Evolutionary conservation across 2,888 invertebrate genomes (phyloP).

Genomic region (Orthonychiurus folsomi): DNA sequence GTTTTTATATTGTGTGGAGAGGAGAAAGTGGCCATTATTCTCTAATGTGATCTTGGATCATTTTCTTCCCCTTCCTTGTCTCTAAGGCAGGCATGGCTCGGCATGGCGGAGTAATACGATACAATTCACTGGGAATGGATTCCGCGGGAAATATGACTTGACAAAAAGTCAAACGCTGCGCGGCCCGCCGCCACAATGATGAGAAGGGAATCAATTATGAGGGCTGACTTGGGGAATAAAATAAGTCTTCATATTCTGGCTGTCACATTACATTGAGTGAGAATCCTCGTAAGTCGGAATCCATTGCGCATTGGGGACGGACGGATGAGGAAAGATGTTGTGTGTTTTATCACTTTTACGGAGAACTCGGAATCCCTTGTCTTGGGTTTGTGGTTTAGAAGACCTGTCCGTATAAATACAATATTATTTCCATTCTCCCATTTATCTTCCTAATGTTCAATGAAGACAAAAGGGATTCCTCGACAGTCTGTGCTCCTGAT

Average conservation of each 20-base stretch:
- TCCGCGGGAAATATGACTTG: no score
- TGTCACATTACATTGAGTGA: conserved; percentile 1
- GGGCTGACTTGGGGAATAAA: not conserved
- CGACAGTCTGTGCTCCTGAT: no score
- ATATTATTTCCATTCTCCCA: not conserved
- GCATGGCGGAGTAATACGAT: no score
- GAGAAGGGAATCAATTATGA: not conserved
- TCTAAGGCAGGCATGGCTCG: no score
- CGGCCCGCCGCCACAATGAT: no score
- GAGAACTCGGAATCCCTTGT: not conserved
- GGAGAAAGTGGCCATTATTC: no score
- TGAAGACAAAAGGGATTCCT: not conserved
- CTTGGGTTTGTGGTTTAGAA: not conserved
- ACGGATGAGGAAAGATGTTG: no score
- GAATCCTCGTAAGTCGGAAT: not conserved
- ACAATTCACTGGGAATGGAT: no score
- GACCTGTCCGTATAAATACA: conserved; percentile 1
- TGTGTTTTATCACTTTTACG: not conserved
- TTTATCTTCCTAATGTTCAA: conserved; percentile 1
- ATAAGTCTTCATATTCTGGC: not conserved
- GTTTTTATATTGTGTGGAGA: no score
- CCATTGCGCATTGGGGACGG: not conserved
- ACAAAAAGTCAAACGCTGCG: no score
- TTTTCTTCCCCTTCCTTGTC: no score
- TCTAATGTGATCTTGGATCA: no score